Percentiles rank a stretch among this genome's conserved stretches.
Evolutionary conservation across 1,140 invertebrate genomes (phyloP).

Genomic region (Mizuhopecten yessoensis): DNA sequence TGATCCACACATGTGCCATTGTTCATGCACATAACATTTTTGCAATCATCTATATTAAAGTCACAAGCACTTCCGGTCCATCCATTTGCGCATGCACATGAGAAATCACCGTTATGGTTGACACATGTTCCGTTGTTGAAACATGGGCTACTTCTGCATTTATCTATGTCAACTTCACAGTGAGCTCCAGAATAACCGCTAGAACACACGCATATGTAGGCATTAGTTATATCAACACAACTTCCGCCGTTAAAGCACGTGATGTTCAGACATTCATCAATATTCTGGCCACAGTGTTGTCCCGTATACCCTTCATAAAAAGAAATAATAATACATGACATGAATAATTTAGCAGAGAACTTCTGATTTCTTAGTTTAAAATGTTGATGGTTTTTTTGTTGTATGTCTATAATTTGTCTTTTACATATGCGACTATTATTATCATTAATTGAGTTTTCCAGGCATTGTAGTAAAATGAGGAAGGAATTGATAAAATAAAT

Average conservation of each 20-base stretch:
- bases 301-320: not conserved
- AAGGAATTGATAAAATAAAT: too few relatives aligned
- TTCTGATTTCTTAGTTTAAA: too few relatives aligned
- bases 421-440: too few relatives aligned
- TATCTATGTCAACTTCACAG: not conserved
- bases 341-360: too few relatives aligned
- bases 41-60: slow-evolving; percentile 41
- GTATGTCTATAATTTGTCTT: too few relatives aligned
- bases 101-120: slow-evolving; percentile 21
- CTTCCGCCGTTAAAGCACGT: not conserved
- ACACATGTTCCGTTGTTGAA: slow-evolving; percentile 50
- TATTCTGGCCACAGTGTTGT: not conserved
- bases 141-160: slow-evolving; percentile 47
- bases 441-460: too few relatives aligned
- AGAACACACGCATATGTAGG: not conserved
- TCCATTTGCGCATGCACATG: slow-evolving; percentile 41
- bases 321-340: not conserved
- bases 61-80: slow-evolving; percentile 50
- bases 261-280: not conserved
- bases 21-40: slow-evolving; percentile 40
- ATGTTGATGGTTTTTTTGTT: too few relatives aligned
- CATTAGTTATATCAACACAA: not conserved
- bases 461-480: too few relatives aligned
- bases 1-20: slow-evolving; percentile 45
- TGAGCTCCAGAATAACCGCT: not conserved